A percentile compares a stretch with the other conserved stretches of the same genome.
Conservation (phyloP, 2,888 invertebrate species). For the Ferrisia virgata region DNA sequence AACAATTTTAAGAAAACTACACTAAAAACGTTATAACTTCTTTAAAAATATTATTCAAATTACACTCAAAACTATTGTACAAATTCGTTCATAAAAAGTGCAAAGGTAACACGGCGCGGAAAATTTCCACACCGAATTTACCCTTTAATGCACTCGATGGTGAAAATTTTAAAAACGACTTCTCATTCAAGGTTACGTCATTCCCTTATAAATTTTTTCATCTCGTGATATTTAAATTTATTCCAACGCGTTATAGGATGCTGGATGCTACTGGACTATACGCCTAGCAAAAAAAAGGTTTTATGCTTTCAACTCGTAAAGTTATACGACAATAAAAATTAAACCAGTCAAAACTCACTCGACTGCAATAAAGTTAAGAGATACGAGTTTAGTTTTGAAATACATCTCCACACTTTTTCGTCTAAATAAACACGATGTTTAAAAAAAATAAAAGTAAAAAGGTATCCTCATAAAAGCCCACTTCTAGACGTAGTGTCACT, state of each 20-base stretch:
- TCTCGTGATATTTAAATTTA: not conserved
- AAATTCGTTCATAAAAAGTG: too few relatives aligned
- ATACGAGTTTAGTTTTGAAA: too few relatives aligned
- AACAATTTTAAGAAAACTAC: too few relatives aligned
- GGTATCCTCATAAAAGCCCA: conserved; percentile 1
- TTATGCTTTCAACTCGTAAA: not conserved
- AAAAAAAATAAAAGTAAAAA: not conserved
- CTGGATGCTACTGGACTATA: not conserved
- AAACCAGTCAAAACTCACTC: conserved; percentile 15
- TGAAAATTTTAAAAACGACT: not conserved
- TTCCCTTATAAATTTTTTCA: not conserved
- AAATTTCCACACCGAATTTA: too few relatives aligned
- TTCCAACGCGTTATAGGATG: too few relatives aligned
- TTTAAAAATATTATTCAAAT: too few relatives aligned
- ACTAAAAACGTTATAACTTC: too few relatives aligned
- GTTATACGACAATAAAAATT: not conserved
- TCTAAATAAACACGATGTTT: not conserved
- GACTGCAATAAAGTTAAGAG: not conserved
- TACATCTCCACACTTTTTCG: not conserved
- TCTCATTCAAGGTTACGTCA: not conserved
- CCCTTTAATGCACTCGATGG: too few relatives aligned
- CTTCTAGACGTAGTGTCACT: not conserved
- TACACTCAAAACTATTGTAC: too few relatives aligned
- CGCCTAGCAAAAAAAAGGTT: not conserved
- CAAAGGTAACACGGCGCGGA: too few relatives aligned